These are phyloP conservation scores for Gryllus bimaculatus DNA, from an alignment of 1,140 invertebrate species.

Conservation along the genomic window DNA sequence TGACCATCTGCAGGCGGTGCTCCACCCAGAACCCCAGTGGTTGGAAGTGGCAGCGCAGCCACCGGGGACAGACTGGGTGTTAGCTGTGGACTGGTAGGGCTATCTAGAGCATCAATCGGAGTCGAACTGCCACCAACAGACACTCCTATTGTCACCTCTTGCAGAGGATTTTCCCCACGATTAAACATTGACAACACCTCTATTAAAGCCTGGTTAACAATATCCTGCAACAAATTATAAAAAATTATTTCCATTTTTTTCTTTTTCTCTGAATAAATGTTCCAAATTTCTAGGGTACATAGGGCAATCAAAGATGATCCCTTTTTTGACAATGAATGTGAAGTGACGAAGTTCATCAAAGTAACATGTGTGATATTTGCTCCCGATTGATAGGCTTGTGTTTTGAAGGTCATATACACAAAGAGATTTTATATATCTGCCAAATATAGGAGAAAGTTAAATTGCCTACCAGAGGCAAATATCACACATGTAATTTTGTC, in stretches of 20 bases:
- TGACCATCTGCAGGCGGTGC: conserved; percentile 20
- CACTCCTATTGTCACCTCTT: conserved; percentile 38
- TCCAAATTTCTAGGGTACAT: no score
- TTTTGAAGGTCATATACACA: no score
- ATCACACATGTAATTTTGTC: no score
- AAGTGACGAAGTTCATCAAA: no score
- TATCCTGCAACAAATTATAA: conserved; percentile 31
- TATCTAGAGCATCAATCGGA: conserved; percentile 39
- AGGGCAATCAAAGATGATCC: no score
- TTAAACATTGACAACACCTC: conserved; percentile 53
- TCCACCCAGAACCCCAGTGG: neutral
- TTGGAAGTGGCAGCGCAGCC: conserved; percentile 24
- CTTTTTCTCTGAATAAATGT: no score
- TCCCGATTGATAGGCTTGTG: no score
- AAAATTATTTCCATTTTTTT: neutral
- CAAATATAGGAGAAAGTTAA: no score
- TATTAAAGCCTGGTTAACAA: conserved; percentile 54
- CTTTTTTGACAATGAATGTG: no score
- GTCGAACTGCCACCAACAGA: conserved; percentile 12
- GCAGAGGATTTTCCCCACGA: conserved; percentile 50
- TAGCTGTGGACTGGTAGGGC: conserved; percentile 23
- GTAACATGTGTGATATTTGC: no score
- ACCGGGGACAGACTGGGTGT: conserved; percentile 29
- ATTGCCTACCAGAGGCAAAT: no score
- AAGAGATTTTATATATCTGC: no score